Evolutionary conservation across 2,888 invertebrate species (phyloP).

Genomic region (Pollenia angustigena): DNA sequence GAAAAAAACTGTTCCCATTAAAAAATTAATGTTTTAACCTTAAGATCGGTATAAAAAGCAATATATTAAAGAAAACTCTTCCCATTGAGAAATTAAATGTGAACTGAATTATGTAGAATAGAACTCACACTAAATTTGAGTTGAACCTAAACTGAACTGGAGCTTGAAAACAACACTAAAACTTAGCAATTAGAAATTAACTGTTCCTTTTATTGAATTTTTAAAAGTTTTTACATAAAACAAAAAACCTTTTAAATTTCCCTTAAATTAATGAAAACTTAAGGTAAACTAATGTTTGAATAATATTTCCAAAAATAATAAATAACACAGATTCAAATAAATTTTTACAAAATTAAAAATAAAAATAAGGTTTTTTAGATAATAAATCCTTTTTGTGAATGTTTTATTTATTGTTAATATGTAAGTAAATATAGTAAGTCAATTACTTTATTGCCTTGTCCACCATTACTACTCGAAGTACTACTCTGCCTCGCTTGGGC

Average conservation of each 20-base stretch:
- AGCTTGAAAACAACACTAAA: too few species aligned
- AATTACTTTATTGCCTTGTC: slow-evolving; percentile 85
- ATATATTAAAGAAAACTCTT: too few species aligned
- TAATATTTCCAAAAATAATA: background rate
- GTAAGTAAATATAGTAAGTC: slow-evolving; percentile 43
- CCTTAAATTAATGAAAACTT: background rate
- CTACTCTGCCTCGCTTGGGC: slow-evolving; percentile 84
- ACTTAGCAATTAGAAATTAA: too few species aligned
- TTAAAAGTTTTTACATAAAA: background rate
- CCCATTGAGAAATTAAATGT: too few species aligned
- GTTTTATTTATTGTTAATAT: slow-evolving; percentile 3
- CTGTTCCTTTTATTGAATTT: too few species aligned
- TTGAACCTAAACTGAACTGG: too few species aligned
- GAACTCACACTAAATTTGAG: too few species aligned
- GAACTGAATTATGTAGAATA: too few species aligned
- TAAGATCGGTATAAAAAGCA: too few species aligned
- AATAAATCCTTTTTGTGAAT: background rate
- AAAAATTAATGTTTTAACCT: too few species aligned
- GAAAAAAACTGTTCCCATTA: background rate
- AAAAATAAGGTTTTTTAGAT: background rate
- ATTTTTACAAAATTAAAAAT: background rate
- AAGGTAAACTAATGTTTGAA: background rate
- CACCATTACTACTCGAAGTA: slow-evolving; percentile 85
- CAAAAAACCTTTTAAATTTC: slow-evolving; percentile 23
- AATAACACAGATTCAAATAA: background rate